These are phyloP conservation scores for Fulica atra DNA, from an alignment of 2,113 vertebrate genomes.

Conservation along the genomic window DNA sequence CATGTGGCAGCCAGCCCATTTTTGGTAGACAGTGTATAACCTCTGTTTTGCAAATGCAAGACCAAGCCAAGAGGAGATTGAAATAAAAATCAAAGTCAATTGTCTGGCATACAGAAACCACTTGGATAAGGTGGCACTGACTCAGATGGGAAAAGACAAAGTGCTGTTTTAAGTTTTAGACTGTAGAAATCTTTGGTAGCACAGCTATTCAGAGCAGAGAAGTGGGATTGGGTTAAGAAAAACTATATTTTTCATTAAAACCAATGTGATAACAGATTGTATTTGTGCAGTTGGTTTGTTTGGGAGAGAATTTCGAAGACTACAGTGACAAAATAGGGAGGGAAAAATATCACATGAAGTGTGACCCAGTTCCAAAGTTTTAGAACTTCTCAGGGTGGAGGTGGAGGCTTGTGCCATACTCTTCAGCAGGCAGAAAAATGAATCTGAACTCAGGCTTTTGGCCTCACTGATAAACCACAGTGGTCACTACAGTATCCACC, in stretches of 20 bases:
- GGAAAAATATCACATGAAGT: background rate
- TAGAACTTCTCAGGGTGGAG: background rate
- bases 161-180: background rate
- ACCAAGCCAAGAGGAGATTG: background rate
- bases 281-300: background rate
- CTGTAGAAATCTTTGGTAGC: background rate
- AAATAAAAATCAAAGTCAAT: accelerated
- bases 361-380: background rate
- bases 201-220: background rate
- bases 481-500: background rate
- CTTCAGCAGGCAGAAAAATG: background rate
- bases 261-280: background rate
- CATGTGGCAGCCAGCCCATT: background rate
- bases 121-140: background rate
- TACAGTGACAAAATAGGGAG: background rate
- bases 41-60: background rate
- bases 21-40: background rate
- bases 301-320: background rate
- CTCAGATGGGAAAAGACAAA: background rate
- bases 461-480: background rate
- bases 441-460: background rate
- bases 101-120: background rate
- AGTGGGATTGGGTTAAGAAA: background rate
- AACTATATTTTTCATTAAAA: background rate
- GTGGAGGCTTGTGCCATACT: background rate